phyloP scores from a whole-genome alignment of 2,888 invertebrate genomes.

The Epinotia ramella region DNA sequence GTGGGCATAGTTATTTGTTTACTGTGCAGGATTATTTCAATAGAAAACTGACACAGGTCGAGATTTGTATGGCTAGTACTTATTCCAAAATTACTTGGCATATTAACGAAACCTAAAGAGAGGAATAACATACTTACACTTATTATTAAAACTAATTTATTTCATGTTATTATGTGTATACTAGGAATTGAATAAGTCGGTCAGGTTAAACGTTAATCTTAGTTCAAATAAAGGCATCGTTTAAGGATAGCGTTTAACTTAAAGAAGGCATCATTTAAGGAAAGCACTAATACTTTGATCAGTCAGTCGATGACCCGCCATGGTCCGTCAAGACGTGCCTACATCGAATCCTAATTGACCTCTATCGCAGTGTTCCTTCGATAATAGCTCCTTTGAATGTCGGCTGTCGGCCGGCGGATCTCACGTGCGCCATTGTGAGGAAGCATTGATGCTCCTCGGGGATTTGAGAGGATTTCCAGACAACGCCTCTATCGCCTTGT shows the following conservation, averaged over 20 bases:
- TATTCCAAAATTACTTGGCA: background rate
- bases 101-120: background rate
- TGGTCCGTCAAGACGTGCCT: slow-evolving; percentile 52
- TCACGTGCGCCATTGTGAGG: slow-evolving; percentile 70
- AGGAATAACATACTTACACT: too few species aligned
- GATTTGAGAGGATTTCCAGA: slow-evolving; percentile 74
- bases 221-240: background rate
- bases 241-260: background rate
- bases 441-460: slow-evolving; percentile 69
- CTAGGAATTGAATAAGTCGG: background rate
- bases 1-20: slow-evolving; percentile 6
- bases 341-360: slow-evolving; percentile 72
- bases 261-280: background rate
- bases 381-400: slow-evolving; percentile 76
- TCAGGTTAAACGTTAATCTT: background rate
- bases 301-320: slow-evolving; percentile 25
- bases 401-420: slow-evolving; percentile 63
- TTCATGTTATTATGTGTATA: background rate
- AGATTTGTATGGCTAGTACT: background rate
- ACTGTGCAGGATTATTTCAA: background rate
- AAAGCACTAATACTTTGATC: background rate
- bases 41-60: background rate
- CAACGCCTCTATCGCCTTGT: slow-evolving; percentile 59
- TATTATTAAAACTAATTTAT: too few species aligned
- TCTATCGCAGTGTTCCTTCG: slow-evolving; percentile 69